Conservation (phyloP, 2,888 invertebrate species). For the Stenichneumon culpator region DNA sequence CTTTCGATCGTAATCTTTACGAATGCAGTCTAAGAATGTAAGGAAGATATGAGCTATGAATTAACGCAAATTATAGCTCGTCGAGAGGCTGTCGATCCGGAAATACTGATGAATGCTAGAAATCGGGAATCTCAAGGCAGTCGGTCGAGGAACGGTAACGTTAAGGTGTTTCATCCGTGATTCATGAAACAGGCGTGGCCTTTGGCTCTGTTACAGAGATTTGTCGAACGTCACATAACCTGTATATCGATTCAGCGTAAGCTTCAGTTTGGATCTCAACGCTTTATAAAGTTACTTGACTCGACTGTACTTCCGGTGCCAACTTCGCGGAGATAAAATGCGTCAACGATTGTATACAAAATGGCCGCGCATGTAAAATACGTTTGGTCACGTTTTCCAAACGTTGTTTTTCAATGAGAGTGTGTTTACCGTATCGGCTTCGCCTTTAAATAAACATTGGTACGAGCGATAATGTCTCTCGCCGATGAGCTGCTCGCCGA, state of each 20-base stretch:
- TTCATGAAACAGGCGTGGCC: constrained; percentile 15
- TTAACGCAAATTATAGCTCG: neutral
- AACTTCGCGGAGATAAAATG: constrained; percentile 1
- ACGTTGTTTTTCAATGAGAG: neutral
- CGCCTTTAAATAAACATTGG: neutral
- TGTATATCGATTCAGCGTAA: neutral
- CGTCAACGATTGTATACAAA: neutral
- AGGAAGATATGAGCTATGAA: neutral
- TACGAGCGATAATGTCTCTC: constrained; percentile 91
- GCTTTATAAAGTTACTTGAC: neutral
- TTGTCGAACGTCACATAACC: constrained; percentile 17
- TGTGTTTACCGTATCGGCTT: constrained; percentile 5
- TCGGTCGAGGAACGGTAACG: constrained; percentile 1
- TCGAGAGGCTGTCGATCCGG: neutral
- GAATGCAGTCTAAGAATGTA: neutral
- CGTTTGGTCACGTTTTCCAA: constrained; percentile 2
- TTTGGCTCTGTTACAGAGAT: constrained; percentile 8
- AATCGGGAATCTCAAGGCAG: neutral
- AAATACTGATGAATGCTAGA: neutral
- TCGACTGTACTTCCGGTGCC: constrained; percentile 11
- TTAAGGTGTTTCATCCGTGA: constrained; percentile 8
- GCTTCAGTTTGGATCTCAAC: neutral
- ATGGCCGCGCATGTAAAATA: neutral
- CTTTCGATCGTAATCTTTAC: neutral
- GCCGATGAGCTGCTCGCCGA: constrained; percentile 99